These are phyloP conservation scores for Leptobrachium leishanense DNA, from an alignment of 2,113 vertebrate species.

Conservation along the genomic window DNA sequence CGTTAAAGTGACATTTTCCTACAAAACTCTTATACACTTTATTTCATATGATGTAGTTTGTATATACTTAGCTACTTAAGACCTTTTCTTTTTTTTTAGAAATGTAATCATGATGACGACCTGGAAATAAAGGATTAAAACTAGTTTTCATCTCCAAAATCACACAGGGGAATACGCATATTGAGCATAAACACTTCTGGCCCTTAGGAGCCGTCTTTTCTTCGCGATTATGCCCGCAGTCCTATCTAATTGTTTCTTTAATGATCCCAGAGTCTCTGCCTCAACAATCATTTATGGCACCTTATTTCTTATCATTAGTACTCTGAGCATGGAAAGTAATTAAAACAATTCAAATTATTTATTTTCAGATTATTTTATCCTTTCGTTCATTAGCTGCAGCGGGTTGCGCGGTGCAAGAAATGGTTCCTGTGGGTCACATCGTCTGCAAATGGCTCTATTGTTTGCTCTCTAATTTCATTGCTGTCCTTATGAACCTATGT, in stretches of 20 bases:
- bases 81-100: neutral
- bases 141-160: neutral
- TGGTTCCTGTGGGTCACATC: conserved; percentile 22
- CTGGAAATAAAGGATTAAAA: neutral
- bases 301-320: conserved; percentile 48
- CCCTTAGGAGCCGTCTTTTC: conserved; percentile 49
- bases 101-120: neutral
- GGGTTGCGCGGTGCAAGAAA: conserved; percentile 33
- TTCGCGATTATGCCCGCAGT: conserved; percentile 47
- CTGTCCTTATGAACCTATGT: conserved; percentile 26
- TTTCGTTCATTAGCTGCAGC: conserved; percentile 45
- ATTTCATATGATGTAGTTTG: no score
- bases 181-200: conserved; percentile 38
- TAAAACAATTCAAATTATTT: conserved; percentile 21
- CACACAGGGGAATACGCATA: conserved; percentile 14
- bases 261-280: conserved; percentile 46
- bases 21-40: no score
- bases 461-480: conserved; percentile 40
- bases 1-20: no score
- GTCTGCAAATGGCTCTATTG: conserved; percentile 36
- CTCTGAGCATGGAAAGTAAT: conserved; percentile 45
- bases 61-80: no score
- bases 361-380: conserved; percentile 10
- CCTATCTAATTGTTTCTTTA: conserved; percentile 55
- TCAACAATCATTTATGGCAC: conserved; percentile 52